Conservation (phyloP, 2,888 invertebrate genomes). For the Endotricha flammealis region DNA sequence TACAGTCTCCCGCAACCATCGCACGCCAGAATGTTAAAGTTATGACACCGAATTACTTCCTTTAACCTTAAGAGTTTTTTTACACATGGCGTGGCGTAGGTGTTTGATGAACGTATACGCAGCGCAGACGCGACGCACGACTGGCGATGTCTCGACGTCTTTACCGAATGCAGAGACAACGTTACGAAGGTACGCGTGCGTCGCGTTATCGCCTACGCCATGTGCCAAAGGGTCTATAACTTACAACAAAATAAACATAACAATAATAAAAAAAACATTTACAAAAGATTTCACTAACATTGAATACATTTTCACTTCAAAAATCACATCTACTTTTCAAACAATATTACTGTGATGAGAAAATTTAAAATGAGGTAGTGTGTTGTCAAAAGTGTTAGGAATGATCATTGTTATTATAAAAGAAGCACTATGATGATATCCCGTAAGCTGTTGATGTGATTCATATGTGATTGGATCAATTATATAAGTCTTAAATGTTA, state of each 20-base stretch:
- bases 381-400: constrained; percentile 9
- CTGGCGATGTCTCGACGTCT: too few relatives aligned
- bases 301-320: constrained; percentile 7
- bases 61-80: constrained; percentile 20
- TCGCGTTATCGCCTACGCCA: too few relatives aligned
- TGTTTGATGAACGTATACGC: too few relatives aligned
- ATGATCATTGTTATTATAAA: constrained; percentile 6
- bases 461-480: constrained; percentile 11
- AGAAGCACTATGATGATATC: not conserved
- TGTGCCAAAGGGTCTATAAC: too few relatives aligned
- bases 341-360: not conserved
- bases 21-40: constrained; percentile 16
- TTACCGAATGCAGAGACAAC: too few relatives aligned
- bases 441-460: constrained; percentile 3
- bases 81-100: too few relatives aligned
- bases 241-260: constrained; percentile 25
- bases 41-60: constrained; percentile 14
- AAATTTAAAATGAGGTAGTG: constrained; percentile 11
- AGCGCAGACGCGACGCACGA: too few relatives aligned
- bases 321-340: constrained; percentile 1
- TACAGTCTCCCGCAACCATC: constrained; percentile 18
- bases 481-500: constrained; percentile 9
- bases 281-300: constrained; percentile 17
- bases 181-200: too few relatives aligned
- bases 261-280: constrained; percentile 19